phyloP scores from a whole-genome alignment of 2,888 invertebrate species.

The Drosophila birchii region DNA sequence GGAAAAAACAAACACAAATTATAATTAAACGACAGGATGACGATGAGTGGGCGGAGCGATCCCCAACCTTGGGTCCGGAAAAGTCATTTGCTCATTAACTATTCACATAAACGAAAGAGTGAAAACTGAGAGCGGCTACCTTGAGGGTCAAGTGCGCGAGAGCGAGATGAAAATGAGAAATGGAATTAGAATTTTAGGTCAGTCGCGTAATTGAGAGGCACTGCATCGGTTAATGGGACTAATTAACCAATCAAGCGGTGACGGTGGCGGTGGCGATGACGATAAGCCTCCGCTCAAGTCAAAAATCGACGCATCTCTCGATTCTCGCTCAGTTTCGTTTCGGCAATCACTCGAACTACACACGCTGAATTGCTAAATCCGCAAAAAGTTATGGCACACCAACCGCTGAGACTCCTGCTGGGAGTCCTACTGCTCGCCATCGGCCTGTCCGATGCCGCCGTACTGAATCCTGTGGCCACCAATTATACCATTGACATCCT shows the following conservation, averaged over 20 bases:
- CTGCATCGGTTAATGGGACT: conserved; percentile 67
- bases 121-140: conserved; percentile 51
- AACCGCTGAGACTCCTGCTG: conserved; percentile 30
- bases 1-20: conserved; percentile 66
- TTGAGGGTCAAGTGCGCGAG: conserved; percentile 72
- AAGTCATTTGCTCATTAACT: conserved; percentile 41
- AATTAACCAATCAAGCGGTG: conserved; percentile 73
- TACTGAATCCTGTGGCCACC: conserved; percentile 55
- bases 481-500: conserved; percentile 77
- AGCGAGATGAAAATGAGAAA: conserved; percentile 27
- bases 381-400: conserved; percentile 4
- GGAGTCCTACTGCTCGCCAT: conserved; percentile 26
- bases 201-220: conserved; percentile 51
- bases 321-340: conserved; percentile 65
- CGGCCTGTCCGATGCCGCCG: neutral
- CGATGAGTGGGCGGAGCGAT: conserved; percentile 19
- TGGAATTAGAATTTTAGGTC: conserved; percentile 60
- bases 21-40: conserved; percentile 50
- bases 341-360: conserved; percentile 56
- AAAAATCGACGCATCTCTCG: conserved; percentile 72
- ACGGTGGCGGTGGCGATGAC: conserved; percentile 27
- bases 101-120: conserved; percentile 1
- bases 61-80: conserved; percentile 55
- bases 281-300: conserved; percentile 71
- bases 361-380: conserved; percentile 14